A percentile compares a stretch with the other conserved stretches of the same genome.
phyloP scores from a whole-genome alignment of 2,888 invertebrate species.

The Boloria euphrosyne region DNA sequence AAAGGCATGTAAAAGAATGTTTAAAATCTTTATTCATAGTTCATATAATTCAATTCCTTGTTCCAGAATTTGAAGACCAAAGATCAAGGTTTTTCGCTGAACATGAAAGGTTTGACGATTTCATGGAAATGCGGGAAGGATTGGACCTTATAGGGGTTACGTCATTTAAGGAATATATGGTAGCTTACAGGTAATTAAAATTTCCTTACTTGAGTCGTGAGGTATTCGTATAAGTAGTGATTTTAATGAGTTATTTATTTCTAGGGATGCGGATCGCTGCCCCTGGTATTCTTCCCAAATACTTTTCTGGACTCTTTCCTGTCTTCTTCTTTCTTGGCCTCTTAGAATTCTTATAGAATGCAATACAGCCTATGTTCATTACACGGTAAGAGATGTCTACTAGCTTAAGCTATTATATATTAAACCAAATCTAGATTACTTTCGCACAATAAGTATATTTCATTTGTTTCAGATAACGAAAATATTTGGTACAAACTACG shows the following conservation, averaged over 20 bases:
- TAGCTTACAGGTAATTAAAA: conserved; percentile 71
- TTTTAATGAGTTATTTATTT: conserved; percentile 37
- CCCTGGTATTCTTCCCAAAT: conserved; percentile 87
- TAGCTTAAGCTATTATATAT: background rate
- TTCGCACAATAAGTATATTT: background rate
- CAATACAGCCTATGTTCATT: conserved; percentile 91
- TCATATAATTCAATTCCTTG: conserved; percentile 18
- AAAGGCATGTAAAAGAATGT: too few relatives aligned
- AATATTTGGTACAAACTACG: conserved; percentile 89
- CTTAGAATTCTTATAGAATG: conserved; percentile 89
- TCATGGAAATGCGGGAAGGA: conserved; percentile 92
- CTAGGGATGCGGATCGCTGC: conserved; percentile 74
- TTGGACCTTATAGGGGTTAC: conserved; percentile 86
- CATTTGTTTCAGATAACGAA: conserved; percentile 84
- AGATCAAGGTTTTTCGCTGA: conserved; percentile 89
- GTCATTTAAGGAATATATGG: conserved; percentile 81
- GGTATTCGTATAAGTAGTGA: background rate
- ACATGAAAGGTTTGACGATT: conserved; percentile 90
- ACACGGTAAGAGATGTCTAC: conserved; percentile 81
- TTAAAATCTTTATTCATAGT: too few relatives aligned
- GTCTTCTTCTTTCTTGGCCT: conserved; percentile 91
- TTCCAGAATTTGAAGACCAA: conserved; percentile 90
- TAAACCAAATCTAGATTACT: background rate
- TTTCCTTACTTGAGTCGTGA: background rate
- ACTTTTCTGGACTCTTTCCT: conserved; percentile 89